A percentile compares a stretch with the other conserved stretches of the same genome.
Evolutionary conservation across 1,140 invertebrate genomes (phyloP).

Genomic region (Sarcophaga peregrina): DNA sequence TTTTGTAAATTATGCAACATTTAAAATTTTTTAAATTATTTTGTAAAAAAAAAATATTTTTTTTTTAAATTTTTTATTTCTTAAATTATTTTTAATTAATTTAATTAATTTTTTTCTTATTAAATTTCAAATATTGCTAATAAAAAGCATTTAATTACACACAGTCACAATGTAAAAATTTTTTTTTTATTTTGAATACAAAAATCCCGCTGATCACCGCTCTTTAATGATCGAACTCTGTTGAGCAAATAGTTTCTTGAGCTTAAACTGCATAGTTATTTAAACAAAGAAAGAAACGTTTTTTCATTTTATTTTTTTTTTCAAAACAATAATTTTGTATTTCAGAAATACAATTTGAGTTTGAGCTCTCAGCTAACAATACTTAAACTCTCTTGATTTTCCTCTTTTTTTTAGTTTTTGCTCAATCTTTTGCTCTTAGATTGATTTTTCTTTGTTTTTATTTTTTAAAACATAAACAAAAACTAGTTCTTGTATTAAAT

Average conservation of each 20-base stretch:
- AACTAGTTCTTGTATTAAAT: conserved; percentile 27
- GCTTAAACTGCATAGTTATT: conserved; percentile 29
- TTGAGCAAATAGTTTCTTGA: conserved; percentile 38
- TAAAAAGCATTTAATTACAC: neutral
- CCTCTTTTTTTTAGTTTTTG: too few species aligned
- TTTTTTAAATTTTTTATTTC: neutral
- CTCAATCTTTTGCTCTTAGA: neutral
- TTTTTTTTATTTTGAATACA: neutral
- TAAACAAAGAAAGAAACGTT: conserved; percentile 12
- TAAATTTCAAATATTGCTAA: neutral
- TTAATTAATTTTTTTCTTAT: neutral
- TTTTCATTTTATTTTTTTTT: too few species aligned
- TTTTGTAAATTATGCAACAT: neutral
- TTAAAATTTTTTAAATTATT: too few species aligned
- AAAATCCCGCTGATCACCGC: neutral
- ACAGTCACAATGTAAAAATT: neutral
- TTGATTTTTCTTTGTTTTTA: neutral
- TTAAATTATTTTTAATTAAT: conserved; percentile 11
- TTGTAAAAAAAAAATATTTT: neutral
- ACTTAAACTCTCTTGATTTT: neutral
- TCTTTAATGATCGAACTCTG: conserved; percentile 23
- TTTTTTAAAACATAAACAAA: neutral
- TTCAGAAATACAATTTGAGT: conserved; percentile 2
- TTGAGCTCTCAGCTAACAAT: neutral
- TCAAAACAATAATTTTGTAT: neutral